Evolutionary conservation across 2,888 invertebrate species (phyloP).

Genomic region (Netelia fuscicornis): DNA sequence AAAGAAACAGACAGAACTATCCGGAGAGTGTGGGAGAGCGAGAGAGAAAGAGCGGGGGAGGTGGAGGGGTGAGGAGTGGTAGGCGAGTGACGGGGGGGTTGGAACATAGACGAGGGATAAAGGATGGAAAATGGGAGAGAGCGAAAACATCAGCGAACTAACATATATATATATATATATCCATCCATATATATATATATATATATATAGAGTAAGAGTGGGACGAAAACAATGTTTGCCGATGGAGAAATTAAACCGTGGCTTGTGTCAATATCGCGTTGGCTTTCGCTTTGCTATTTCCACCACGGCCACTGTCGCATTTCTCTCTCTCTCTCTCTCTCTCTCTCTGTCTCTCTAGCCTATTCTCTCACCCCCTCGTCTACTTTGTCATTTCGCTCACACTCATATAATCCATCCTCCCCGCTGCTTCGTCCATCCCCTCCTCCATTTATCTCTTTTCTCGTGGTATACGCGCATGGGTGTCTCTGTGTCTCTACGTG

Average conservation of each 20-base stretch:
- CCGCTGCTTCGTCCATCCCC: conserved; percentile 20
- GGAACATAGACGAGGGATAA: conserved; percentile 35
- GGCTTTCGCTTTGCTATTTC: conserved; percentile 78
- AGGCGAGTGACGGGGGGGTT: conserved; percentile 27
- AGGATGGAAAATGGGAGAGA: conserved; percentile 10
- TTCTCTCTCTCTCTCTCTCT: conserved; percentile 28
- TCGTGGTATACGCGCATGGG: conserved; percentile 23
- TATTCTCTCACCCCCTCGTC: conserved; percentile 61
- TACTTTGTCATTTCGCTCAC: conserved; percentile 63
- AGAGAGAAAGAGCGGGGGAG: background rate
- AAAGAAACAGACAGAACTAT: background rate
- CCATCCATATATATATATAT: background rate
- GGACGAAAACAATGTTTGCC: conserved; percentile 82
- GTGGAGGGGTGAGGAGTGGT: background rate
- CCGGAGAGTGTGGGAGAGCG: background rate
- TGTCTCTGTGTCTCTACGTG: conserved; percentile 7
- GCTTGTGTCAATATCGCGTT: conserved; percentile 83
- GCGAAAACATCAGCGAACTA: conserved; percentile 33
- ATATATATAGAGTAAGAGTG: conserved; percentile 56
- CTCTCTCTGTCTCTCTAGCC: conserved; percentile 35
- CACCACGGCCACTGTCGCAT: conserved; percentile 72
- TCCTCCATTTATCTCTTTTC: conserved; percentile 1
- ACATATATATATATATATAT: conserved; percentile 4
- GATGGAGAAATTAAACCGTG: conserved; percentile 83
- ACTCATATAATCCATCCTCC: conserved; percentile 41